Evolutionary conservation across 2,113 vertebrate species (phyloP).

Genomic region (Apaloderma vittatum): DNA sequence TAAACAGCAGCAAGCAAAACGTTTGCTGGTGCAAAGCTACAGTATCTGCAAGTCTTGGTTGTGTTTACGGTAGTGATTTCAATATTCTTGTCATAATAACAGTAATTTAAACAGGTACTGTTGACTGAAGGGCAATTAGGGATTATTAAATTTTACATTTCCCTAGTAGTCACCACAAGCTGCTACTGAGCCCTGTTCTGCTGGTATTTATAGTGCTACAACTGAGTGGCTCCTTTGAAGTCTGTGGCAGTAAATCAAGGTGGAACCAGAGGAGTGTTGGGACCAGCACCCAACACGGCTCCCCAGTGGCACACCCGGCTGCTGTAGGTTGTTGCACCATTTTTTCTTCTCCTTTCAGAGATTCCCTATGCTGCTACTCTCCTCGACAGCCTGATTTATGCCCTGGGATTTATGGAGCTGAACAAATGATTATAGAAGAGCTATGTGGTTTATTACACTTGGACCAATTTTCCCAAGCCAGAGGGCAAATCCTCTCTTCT

Average conservation of each 20-base stretch:
- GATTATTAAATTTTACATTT: not conserved
- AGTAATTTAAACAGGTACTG: conserved; percentile 2
- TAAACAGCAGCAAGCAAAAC: not conserved
- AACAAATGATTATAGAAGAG: conserved; percentile 9
- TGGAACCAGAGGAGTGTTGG: fast-evolving
- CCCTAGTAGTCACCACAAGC: not conserved
- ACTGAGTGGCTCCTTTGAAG: not conserved
- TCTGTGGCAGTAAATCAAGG: fast-evolving
- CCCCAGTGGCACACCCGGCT: fast-evolving
- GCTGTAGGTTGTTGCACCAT: not conserved
- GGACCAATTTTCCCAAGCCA: conserved; percentile 10
- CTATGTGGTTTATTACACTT: not conserved
- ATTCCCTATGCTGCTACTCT: not conserved
- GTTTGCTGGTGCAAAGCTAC: not conserved
- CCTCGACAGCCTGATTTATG: not conserved
- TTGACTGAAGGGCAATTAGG: not conserved
- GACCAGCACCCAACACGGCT: fast-evolving
- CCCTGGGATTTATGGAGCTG: conserved; percentile 16
- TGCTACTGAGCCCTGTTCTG: not conserved
- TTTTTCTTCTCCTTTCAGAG: not conserved
- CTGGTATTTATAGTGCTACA: not conserved
- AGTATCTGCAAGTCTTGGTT: not conserved
- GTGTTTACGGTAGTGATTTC: not conserved
- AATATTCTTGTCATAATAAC: not conserved
- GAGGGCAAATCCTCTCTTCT: not conserved